Evolutionary conservation across 1,140 invertebrate genomes (phyloP), one percentile per base, ranked within the genome.

Genomic region (Chlorops oryzae): DNA sequence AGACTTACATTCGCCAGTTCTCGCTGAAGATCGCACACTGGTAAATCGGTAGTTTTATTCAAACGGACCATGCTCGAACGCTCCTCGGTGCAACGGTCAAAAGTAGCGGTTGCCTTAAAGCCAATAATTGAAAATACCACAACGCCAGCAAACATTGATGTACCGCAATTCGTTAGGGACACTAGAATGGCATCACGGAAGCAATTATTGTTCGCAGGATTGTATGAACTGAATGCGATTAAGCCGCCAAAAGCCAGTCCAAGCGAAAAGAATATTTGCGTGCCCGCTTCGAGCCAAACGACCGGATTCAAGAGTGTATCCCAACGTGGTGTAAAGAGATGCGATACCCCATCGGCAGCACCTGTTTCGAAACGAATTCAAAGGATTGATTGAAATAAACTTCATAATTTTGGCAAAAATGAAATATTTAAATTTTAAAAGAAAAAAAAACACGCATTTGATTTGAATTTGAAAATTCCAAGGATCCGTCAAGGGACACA

Each of bases 71-170:
- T 22, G 12, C 39, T 54, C 13, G 56, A 56, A 0, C 66, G 40
- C 15, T 72, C 65, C 18, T 63, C 69, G 2, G 81, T 58, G 39
- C 78, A 80, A 17, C 80, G 80, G 52, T 83, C 81, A 1, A 75
- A 69, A 35, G 74, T 76, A 0, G 81, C 21, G 80, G 67, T 70
- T 0, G 90, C 90, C 74, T 95, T 96, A 65, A 94, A 96, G 13
- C 96, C 96, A 49, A 99, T 91, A 15, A 98, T 90, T 0, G 93
- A 93, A 67, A 99, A 99, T 12, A 98, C 93, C 2, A 98, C 95
- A 48, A 98, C 90, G 0, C 94, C 96, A 47, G 96, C 95, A 70
- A 98, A 98, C 82, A 99, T 87, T 9, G 94, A 97, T 1, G 96
- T 98, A 50, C 87, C 83, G 62, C 93, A 94, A 70, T 99, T 98